Conservation (phyloP, 2,113 vertebrate species). For the Trogon surrucura region DNA sequence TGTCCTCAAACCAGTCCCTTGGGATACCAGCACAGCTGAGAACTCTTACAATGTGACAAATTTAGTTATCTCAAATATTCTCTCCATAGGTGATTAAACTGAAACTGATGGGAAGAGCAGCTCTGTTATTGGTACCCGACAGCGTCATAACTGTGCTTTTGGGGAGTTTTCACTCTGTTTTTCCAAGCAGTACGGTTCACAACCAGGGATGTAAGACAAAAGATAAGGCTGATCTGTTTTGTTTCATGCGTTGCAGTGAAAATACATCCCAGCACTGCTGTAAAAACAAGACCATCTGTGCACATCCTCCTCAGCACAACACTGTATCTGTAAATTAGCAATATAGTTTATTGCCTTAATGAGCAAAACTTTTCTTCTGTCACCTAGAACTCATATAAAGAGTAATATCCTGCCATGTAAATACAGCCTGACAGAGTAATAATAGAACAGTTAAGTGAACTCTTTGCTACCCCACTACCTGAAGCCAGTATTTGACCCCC, state of each 20-base stretch:
- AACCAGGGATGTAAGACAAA: background rate
- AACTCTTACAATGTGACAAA: background rate
- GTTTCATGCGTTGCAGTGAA: background rate
- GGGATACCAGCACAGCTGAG: background rate
- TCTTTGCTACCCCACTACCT: background rate
- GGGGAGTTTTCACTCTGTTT: background rate
- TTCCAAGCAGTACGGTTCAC: background rate
- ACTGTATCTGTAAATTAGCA: background rate
- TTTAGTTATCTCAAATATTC: background rate
- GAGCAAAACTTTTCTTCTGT: background rate
- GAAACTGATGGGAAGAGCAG: background rate
- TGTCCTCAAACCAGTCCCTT: background rate
- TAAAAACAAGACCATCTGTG: background rate
- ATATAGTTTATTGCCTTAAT: background rate
- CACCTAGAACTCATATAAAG: background rate
- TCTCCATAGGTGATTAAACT: rapidly evolving
- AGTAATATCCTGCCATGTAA: background rate
- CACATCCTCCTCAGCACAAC: background rate
- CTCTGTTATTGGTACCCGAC: background rate
- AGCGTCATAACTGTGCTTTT: background rate
- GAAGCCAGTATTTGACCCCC: background rate
- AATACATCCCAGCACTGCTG: background rate
- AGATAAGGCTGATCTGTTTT: background rate
- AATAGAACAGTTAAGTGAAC: background rate
- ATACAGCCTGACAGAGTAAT: background rate